phyloP scores from a whole-genome alignment of 2,888 invertebrate genomes.

The Cerastis rubricosa region DNA sequence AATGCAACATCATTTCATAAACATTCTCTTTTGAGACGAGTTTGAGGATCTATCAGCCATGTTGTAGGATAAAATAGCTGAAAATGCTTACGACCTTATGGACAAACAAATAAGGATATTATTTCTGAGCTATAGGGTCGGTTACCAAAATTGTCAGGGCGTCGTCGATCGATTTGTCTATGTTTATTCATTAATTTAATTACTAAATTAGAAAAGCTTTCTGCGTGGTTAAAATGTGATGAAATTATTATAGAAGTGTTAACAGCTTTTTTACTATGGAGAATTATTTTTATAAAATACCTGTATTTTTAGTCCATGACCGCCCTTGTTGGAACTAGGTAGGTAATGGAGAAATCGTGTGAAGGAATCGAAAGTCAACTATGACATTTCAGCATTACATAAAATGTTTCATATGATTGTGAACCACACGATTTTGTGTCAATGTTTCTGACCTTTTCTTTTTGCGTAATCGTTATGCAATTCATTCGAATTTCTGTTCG shows the following conservation, averaged over 20 bases:
- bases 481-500: neutral
- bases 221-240: too few species aligned
- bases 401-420: conserved; percentile 11
- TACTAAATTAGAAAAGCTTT: neutral
- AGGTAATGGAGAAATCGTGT: too few species aligned
- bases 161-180: neutral
- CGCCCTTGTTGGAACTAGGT: too few species aligned
- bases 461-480: conserved; percentile 9
- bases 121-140: neutral
- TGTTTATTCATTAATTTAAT: conserved; percentile 12
- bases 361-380: conserved; percentile 2
- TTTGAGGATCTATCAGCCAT: neutral
- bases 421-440: conserved; percentile 4
- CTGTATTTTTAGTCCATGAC: too few species aligned
- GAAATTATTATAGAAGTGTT: too few species aligned
- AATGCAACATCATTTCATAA: conserved; percentile 29
- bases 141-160: neutral
- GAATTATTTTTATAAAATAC: too few species aligned
- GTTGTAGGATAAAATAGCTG: neutral
- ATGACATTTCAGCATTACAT: conserved; percentile 7
- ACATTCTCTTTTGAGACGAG: conserved; percentile 14
- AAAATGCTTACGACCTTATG: neutral
- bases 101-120: neutral
- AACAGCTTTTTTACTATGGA: too few species aligned
- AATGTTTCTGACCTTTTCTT: conserved; percentile 7